Conservation (phyloP, 2,888 invertebrate species). For the Himalopsyche japonica region DNA sequence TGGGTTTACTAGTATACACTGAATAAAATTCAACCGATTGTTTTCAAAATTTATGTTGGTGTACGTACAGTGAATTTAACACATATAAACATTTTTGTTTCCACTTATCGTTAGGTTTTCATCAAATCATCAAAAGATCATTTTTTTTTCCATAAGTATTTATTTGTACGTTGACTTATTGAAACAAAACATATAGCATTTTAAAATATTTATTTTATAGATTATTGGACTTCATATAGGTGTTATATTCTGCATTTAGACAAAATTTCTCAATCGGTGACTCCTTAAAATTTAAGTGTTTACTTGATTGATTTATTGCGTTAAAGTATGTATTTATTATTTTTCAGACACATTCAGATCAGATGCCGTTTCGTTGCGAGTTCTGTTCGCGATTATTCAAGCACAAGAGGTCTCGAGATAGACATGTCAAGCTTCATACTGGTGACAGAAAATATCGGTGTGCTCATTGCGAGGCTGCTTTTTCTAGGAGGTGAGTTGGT, state of each 20-base stretch:
- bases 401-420: constrained; percentile 90
- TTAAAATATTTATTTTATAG: background rate
- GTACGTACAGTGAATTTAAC: background rate
- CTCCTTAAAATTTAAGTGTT: background rate
- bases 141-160: too few species aligned
- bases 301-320: too few species aligned
- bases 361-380: constrained; percentile 90
- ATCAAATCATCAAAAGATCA: too few species aligned
- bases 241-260: too few species aligned
- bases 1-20: too few species aligned
- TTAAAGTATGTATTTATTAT: background rate
- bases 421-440: constrained; percentile 92
- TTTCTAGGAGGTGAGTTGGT: constrained; percentile 82
- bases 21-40: too few species aligned
- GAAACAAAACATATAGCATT: too few species aligned
- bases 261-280: background rate
- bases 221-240: too few species aligned
- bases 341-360: constrained; percentile 85
- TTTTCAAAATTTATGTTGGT: background rate
- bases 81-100: too few species aligned
- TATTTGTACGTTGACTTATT: too few species aligned
- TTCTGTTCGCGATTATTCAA: constrained; percentile 92
- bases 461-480: constrained; percentile 87
- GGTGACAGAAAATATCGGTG: constrained; percentile 91
- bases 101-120: too few species aligned